These are phyloP conservation scores for Morpho achilles DNA, from an alignment of 2,888 invertebrate species.

Conservation along the genomic window DNA sequence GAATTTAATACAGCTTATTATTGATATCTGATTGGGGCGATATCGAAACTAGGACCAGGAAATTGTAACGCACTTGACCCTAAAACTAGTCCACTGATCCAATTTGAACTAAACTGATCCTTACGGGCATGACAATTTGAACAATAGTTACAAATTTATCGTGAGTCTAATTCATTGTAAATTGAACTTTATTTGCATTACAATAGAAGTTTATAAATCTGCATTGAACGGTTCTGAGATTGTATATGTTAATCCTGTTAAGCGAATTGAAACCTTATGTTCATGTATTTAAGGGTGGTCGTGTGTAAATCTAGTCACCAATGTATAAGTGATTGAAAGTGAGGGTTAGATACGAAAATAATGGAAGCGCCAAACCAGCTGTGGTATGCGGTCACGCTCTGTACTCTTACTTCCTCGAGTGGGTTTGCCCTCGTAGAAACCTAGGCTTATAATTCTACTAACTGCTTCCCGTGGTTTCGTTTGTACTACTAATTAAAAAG, in stretches of 20 bases:
- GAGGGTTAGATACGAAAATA: slow-evolving; percentile 19
- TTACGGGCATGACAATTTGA: slow-evolving; percentile 22
- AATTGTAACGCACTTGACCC: slow-evolving; percentile 31
- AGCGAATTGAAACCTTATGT: neutral
- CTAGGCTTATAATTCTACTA: too few relatives aligned
- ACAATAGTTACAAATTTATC: neutral
- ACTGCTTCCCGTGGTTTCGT: too few relatives aligned
- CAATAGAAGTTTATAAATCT: slow-evolving; percentile 1
- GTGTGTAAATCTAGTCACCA: slow-evolving; percentile 11
- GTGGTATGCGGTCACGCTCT: slow-evolving; percentile 17
- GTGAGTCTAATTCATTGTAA: slow-evolving; percentile 1
- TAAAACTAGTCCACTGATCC: slow-evolving; percentile 22
- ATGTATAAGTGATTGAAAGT: slow-evolving; percentile 25
- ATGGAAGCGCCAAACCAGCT: slow-evolving; percentile 12
- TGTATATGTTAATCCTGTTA: neutral
- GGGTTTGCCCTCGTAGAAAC: neutral
- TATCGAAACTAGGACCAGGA: slow-evolving; percentile 24
- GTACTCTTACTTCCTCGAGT: slow-evolving; percentile 12
- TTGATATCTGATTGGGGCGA: slow-evolving; percentile 3
- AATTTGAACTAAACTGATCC: slow-evolving; percentile 23
- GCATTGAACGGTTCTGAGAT: neutral
- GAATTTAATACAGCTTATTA: slow-evolving; percentile 1
- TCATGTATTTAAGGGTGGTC: slow-evolving; percentile 1
- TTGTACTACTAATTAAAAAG: too few relatives aligned
- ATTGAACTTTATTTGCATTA: slow-evolving; percentile 6